Evolutionary conservation across 2,888 invertebrate species (phyloP), one percentile per base, ranked within the genome.

Genomic region (Cheilosia grossa): DNA sequence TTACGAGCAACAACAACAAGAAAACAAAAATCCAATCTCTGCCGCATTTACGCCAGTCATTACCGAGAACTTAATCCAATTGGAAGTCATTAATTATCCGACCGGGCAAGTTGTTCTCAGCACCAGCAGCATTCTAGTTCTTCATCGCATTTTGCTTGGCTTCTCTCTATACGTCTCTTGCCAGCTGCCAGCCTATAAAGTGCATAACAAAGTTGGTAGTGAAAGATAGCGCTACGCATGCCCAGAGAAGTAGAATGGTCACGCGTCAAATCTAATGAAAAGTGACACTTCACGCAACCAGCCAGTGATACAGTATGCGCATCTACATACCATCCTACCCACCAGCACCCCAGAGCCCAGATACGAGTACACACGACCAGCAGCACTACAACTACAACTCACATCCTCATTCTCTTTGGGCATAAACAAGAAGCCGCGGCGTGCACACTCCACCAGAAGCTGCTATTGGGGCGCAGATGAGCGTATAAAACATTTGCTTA

Each of bases 401-500:
- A 49, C 47, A 40, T 82, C 42, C 53, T 54, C 72, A 40, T 30
- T 9, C 15, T 42, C 61, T 59, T 13, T 51, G 49, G 70, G 63
- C 51, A 44, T 17, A 70, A 61, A 64, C 81, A 85, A 85, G 72
- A 70, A 75, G 81, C 75, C 81, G 75, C 69, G 19, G 37, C 44
- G 9, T 51, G 69, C 66, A 66, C 75, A 83, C 61, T 70, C 75
- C 75, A 67, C 81, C 81, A 81, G 75, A 72, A 80, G 80, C 85
- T 80, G 63, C 80, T 75, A 74, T 70, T 81, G 79, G 67, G 67
- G 81, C 72, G 61, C 77, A 85, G 85, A 85, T 85, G 85, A 85
- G 85, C 85, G 85, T 66, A 85, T 85, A 85, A 85, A 85, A 85
- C 85, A 85, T 85, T 81, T 81, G 85, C 85, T 85, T 85, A 85